Conservation (phyloP, 2,888 invertebrate genomes). For the Eledona agricola region DNA sequence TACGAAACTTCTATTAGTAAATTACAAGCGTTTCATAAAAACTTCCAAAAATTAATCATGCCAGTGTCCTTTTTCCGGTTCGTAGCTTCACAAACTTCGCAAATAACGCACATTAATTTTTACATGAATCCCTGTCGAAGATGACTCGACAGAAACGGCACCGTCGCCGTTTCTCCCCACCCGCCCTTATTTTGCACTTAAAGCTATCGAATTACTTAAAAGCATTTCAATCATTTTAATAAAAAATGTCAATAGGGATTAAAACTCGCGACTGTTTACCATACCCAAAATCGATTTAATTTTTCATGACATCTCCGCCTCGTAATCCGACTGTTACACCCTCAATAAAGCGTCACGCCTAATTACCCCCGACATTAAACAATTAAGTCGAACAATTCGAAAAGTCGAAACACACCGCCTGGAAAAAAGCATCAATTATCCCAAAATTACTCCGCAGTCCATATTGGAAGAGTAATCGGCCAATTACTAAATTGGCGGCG, state of each 20-base stretch:
- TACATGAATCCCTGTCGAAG: too few species aligned
- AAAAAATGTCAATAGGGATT: conserved; percentile 33
- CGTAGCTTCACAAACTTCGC: too few species aligned
- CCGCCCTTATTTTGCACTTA: conserved; percentile 34
- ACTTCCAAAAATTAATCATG: too few species aligned
- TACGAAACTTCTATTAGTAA: too few species aligned
- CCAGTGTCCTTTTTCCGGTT: too few species aligned
- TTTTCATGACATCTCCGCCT: conserved; percentile 14
- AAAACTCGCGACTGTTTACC: conserved; percentile 10
- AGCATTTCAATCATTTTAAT: conserved; percentile 33
- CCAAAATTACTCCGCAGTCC: conserved; percentile 11
- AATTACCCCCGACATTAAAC: conserved; percentile 31
- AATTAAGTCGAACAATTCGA: conserved; percentile 35
- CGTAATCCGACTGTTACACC: conserved; percentile 28
- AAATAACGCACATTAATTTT: too few species aligned
- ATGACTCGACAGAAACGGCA: too few species aligned
- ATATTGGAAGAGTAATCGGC: conserved; percentile 36
- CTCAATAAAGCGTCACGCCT: conserved; percentile 26
- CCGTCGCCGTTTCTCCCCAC: conserved; percentile 7
- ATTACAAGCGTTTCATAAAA: too few species aligned
- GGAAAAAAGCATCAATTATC: conserved; percentile 27
- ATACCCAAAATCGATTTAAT: conserved; percentile 15
- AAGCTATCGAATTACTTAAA: conserved; percentile 33
- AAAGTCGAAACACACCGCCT: conserved; percentile 8
- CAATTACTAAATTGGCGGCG: conserved; percentile 39